Evolutionary conservation across 2,797 vertebrate species (phyloP), one percentile per base, ranked within the genome.

Genomic region (Crocidura indochinensis): DNA sequence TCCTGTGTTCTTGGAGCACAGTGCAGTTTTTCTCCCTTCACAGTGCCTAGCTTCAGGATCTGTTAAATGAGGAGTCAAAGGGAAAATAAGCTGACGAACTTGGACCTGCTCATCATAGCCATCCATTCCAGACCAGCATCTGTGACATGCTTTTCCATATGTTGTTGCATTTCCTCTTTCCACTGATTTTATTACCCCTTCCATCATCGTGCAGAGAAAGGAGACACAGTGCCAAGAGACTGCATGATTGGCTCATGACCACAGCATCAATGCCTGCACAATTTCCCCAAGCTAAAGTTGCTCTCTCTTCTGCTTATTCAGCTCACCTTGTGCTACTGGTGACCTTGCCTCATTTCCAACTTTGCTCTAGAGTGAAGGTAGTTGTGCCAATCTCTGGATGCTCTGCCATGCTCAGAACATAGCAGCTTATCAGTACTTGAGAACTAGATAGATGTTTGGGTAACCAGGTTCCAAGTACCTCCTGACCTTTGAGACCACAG

Each of bases 11-110:
- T 14, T 60, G 53, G 38, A 81, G 53, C 29, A 31, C 31, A 46
- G 3, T 76, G 24, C 56, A 17, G 0, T 72, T 64, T 64, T 29
- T 38, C 38, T 62, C 65, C 38, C 72, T 22, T 69, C 49, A 9
- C 1, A 72, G 51, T 17, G 24, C 84, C 46, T 65, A 68, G 49
- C 22, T 38, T 29, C 10, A 11, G 26, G 17, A 20, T 68, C 65
- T 86, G 78, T 92, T 67, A 75, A 94, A 84, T 60, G 78, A 94
- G 26, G 75, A 47, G 2, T 38, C 38, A 38, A 75, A 89, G 68
- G 14, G 20, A 81, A 91, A 78, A 90, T 88, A 19, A 65, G 67
- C 60, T 71, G 53, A 27, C 0, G 5, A 44, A 74, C 51, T 84
- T 73, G 24, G 31, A 60, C 19, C 31, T 27, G 44, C 80, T 88